phyloP scores from a whole-genome alignment of 2,888 invertebrate genomes.

The Daptonema setosum region DNA sequence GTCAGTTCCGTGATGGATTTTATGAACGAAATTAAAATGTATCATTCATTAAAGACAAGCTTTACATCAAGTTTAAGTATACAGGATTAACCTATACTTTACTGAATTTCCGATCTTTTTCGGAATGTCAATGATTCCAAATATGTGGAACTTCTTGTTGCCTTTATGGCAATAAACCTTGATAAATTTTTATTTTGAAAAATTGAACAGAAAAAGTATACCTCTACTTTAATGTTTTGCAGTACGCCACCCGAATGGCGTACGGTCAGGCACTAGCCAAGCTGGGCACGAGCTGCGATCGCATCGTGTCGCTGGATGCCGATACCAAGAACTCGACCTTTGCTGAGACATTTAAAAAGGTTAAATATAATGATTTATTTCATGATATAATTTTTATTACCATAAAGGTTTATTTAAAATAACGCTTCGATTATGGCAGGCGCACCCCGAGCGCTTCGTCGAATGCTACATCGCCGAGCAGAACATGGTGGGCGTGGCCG shows the following conservation, averaged over 20 bases:
- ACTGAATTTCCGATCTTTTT: too few species aligned
- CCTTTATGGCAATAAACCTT: too few species aligned
- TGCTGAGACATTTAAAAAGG: constrained; percentile 67
- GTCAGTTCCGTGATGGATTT: constrained; percentile 14
- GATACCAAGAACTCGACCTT: constrained; percentile 98
- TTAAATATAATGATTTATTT: constrained; percentile 7
- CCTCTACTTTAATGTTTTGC: too few species aligned
- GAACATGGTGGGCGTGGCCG: constrained; percentile 70
- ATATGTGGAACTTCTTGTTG: too few species aligned
- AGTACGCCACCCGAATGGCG: constrained; percentile 67
- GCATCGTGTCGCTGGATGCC: constrained; percentile 65
- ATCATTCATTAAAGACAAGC: too few species aligned
- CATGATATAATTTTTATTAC: neutral
- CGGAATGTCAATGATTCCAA: too few species aligned
- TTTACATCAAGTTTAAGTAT: too few species aligned
- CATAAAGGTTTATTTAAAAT: too few species aligned
- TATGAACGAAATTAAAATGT: too few species aligned
- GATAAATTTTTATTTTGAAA: neutral
- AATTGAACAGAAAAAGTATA: neutral
- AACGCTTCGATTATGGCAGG: constrained; percentile 17
- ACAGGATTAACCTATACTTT: too few species aligned
- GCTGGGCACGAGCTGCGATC: constrained; percentile 43
- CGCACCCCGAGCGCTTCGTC: constrained; percentile 49
- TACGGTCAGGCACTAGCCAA: constrained; percentile 84
- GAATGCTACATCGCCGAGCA: constrained; percentile 99